Conservation (phyloP, 2,113 vertebrate genomes). For the Cebidichthys violaceus region DNA sequence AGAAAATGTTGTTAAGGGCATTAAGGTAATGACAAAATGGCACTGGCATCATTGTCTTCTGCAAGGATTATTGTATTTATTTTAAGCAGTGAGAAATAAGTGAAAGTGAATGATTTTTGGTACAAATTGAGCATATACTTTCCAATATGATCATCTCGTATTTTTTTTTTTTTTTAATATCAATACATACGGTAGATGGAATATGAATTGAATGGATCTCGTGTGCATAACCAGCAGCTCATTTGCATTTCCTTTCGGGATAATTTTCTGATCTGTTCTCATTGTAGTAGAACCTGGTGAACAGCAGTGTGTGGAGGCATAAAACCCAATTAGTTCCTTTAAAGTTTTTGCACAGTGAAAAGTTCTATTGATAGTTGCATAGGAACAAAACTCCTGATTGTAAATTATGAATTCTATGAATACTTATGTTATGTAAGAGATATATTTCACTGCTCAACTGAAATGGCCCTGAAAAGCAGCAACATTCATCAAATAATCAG, state of each 20-base stretch:
- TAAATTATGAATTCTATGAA: not conserved
- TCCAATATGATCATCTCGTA: not conserved
- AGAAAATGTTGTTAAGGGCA: not conserved
- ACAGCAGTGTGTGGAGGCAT: constrained; percentile 3
- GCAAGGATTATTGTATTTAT: not conserved
- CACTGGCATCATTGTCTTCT: not conserved
- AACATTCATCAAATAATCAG: constrained; percentile 6
- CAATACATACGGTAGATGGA: not conserved
- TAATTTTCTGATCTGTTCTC: not conserved
- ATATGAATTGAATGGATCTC: not conserved
- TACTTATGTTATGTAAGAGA: not conserved
- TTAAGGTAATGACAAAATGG: not conserved
- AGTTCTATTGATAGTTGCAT: not conserved
- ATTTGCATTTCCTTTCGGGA: not conserved
- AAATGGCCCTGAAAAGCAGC: not conserved
- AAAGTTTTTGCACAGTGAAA: not conserved
- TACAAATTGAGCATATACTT: constrained; percentile 1
- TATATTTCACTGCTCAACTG: not conserved
- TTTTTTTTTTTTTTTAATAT: not conserved
- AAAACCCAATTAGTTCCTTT: not conserved
- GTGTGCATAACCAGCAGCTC: not conserved
- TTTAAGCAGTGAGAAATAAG: not conserved
- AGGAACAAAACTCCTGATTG: not conserved
- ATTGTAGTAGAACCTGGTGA: not conserved
- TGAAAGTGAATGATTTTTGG: not conserved